Conservation (phyloP, 2,888 invertebrate species). For the Gari tellinella region DNA sequence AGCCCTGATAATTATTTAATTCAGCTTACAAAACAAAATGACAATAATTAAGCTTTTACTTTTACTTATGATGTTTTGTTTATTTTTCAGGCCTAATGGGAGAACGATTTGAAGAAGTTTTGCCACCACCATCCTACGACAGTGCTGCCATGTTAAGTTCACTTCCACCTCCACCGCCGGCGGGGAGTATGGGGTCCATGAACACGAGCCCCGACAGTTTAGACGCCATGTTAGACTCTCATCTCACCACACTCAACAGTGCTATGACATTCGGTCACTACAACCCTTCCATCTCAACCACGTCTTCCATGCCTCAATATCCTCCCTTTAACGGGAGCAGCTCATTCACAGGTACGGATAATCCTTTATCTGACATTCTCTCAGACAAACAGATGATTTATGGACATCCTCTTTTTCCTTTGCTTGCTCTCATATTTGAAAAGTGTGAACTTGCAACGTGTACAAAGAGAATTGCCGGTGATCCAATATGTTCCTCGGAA, state of each 20-base stretch:
- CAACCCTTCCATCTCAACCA: conserved; percentile 18
- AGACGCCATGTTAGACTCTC: conserved; percentile 46
- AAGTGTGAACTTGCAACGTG: conserved; percentile 64
- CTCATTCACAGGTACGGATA: conserved; percentile 55
- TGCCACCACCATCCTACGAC: conserved; percentile 49
- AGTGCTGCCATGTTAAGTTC: conserved; percentile 36
- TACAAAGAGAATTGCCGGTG: conserved; percentile 53
- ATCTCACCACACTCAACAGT: conserved; percentile 38
- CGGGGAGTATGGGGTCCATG: conserved; percentile 11
- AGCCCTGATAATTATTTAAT: no score
- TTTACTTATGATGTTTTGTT: no score
- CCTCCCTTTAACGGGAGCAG: conserved; percentile 25
- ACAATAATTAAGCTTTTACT: no score
- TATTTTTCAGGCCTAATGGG: conserved; percentile 48
- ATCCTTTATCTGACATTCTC: conserved; percentile 42
- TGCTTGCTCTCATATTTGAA: conserved; percentile 59
- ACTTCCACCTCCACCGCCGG: conserved; percentile 20
- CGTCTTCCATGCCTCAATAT: conserved; percentile 35
- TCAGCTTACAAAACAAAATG: no score
- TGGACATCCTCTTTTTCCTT: conserved; percentile 56
- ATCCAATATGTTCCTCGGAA: conserved; percentile 58
- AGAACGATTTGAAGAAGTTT: conserved; percentile 50
- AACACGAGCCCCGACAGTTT: conserved; percentile 29
- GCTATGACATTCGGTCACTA: conserved; percentile 22
- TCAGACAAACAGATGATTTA: conserved; percentile 56